Base-by-base conservation (phyloP, 2,888 invertebrate species). In the Masnerella sp. region DNA sequence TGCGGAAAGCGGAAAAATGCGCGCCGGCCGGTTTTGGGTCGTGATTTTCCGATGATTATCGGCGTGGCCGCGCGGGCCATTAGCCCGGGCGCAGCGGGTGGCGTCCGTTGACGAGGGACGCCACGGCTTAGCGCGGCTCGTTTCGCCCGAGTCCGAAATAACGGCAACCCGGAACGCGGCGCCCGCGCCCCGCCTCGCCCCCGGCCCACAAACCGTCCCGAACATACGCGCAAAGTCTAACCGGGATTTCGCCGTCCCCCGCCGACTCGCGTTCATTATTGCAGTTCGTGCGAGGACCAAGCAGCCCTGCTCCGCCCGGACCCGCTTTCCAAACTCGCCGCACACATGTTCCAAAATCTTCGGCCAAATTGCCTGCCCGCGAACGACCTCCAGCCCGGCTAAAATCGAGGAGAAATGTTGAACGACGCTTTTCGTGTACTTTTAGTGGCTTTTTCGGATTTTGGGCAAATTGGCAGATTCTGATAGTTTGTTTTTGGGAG, bases 41-140 rank as follows among this genome's bases (percentile, higher is more conserved):
- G 51, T 40, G 61, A 43, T 64, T 72, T 38, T 43, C 61, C 59
- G 73, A 43, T 45, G 34, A 70, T 72, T 67, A 59, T 0, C 36
- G 15, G 15, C 36, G 45, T 54, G n/a, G n/a, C n/a, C n/a, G n/a
- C 18, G 20, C 32, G 51, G 70, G n/a, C 74, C 77, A 77, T 77
- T 77, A 75, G 68, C 79, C 76, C 58, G 18, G 22, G 18, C 75
- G 59, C 76, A 45, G 47, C 70, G 74, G 78, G 78, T 72, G 74
- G 74, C 68, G 47, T 30, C 30, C 69, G 30, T 42, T 47, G 40
- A 42, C 52, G 61, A 62, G 42, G 25, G 56, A 47, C 61, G 43
- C 32, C 12, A 38, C 14, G 45, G 58, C 68, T 58, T 59, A 52
- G 43, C 51, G 69, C 52, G 59, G 51, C 25, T 56, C 49, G 69